A percentile compares a stretch with the other conserved stretches of the same genome.
These are phyloP conservation scores for Contarinia nasturtii DNA, from an alignment of 1,140 invertebrate species.

Conservation along the genomic window DNA sequence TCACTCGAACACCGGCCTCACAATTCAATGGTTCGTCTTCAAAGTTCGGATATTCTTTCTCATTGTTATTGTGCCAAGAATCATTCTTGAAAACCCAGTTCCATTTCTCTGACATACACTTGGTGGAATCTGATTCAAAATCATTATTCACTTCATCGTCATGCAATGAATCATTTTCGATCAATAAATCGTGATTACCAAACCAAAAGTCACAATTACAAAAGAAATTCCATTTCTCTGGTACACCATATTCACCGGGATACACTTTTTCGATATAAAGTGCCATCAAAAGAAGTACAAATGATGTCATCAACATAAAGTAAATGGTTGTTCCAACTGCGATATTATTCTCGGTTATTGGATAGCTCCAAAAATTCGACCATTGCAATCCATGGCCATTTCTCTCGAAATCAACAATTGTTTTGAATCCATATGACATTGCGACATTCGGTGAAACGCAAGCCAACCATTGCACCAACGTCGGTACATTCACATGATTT, in stretches of 20 bases:
- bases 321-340: constrained; percentile 40
- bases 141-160: not conserved
- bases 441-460: constrained; percentile 37
- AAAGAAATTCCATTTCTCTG: constrained; percentile 54
- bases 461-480: constrained; percentile 1
- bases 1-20: constrained; percentile 6
- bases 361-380: constrained; percentile 42
- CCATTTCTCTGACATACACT: no score
- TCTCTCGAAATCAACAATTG: constrained; percentile 44
- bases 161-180: not conserved
- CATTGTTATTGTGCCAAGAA: no score
- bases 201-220: constrained; percentile 37
- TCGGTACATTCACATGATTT: not conserved
- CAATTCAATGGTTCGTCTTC: constrained; percentile 1
- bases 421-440: constrained; percentile 48
- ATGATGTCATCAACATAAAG: constrained; percentile 41
- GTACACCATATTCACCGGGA: constrained; percentile 49
- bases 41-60: no score
- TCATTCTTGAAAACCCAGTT: no score
- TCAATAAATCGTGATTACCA: not conserved
- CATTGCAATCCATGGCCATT: constrained; percentile 39
- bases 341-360: constrained; percentile 50
- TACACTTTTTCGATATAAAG: constrained; percentile 57
- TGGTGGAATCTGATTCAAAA: constrained; percentile 6
- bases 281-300: constrained; percentile 44